phyloP scores from a whole-genome alignment of 2,797 vertebrate species.

The Dendrocincla tyrannina region DNA sequence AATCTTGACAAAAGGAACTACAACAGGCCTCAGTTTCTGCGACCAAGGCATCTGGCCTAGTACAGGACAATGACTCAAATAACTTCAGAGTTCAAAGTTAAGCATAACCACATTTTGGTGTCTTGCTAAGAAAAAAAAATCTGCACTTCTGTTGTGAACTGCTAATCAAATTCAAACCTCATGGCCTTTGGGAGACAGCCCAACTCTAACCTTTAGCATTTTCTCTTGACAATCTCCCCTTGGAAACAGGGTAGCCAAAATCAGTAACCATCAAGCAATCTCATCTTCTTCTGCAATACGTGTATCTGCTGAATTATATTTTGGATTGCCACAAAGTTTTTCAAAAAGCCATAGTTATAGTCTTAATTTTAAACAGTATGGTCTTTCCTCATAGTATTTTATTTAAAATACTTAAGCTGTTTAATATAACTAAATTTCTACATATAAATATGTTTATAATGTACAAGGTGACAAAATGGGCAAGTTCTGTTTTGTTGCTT shows the following conservation, averaged over 20 bases:
- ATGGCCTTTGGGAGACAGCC: not conserved
- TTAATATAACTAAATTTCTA: not conserved
- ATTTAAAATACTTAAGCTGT: not conserved
- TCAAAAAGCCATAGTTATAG: not conserved
- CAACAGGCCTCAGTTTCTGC: not conserved
- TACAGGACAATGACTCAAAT: not conserved
- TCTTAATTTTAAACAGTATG: not conserved
- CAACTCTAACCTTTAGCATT: not conserved
- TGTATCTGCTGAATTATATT: not conserved
- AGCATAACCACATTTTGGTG: not conserved
- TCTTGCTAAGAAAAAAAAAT: not conserved
- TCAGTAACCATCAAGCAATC: not conserved
- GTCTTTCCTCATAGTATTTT: not conserved
- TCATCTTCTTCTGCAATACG: not conserved
- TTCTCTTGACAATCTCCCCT: not conserved
- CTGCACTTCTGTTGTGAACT: not conserved
- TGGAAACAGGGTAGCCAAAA: not conserved
- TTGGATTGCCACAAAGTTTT: not conserved
- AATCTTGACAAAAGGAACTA: not conserved
- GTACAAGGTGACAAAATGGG: not conserved
- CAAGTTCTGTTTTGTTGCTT: not conserved
- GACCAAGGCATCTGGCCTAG: not conserved
- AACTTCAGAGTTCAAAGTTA: not conserved
- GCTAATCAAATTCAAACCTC: not conserved
- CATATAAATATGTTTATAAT: not conserved